phyloP scores from a whole-genome alignment of 2,113 vertebrate genomes.

The Protobothrops mucrosquamatus region DNA sequence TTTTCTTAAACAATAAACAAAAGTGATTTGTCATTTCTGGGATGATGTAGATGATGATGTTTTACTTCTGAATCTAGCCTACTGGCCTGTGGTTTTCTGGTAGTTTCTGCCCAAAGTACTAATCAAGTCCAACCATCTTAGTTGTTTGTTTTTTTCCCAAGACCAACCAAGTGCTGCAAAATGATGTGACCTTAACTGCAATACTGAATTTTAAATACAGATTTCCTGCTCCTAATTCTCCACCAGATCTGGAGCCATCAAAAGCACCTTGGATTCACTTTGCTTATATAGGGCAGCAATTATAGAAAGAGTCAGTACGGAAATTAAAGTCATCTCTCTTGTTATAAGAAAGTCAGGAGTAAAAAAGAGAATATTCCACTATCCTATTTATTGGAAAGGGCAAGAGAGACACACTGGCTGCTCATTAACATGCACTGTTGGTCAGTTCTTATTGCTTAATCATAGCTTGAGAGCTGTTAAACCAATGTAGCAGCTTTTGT shows the following conservation, averaged over 20 bases:
- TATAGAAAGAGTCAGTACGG: slow-evolving; percentile 1
- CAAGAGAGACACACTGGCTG: neutral
- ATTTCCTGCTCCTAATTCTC: neutral
- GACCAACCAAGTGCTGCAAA: neutral
- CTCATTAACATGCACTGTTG: slow-evolving; percentile 22
- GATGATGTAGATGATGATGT: too few relatives aligned
- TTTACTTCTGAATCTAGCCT: neutral
- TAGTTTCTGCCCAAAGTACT: neutral
- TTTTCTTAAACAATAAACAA: neutral
- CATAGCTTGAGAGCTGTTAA: slow-evolving; percentile 9
- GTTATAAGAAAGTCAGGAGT: neutral
- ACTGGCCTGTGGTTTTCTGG: neutral
- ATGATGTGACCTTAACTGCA: neutral
- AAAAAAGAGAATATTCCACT: neutral
- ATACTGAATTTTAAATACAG: neutral
- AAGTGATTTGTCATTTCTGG: neutral
- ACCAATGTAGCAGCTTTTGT: neutral
- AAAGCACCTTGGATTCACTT: slow-evolving; percentile 1
- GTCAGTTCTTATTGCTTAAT: slow-evolving; percentile 14
- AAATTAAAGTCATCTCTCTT: slow-evolving; percentile 15
- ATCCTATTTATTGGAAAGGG: slow-evolving; percentile 18
- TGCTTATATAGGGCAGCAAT: slow-evolving; percentile 31
- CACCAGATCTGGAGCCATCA: neutral
- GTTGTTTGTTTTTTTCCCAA: neutral
- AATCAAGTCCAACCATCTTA: neutral